Evolutionary conservation across 2,888 invertebrate genomes (phyloP).

Genomic region (Seira sanloemensis): DNA sequence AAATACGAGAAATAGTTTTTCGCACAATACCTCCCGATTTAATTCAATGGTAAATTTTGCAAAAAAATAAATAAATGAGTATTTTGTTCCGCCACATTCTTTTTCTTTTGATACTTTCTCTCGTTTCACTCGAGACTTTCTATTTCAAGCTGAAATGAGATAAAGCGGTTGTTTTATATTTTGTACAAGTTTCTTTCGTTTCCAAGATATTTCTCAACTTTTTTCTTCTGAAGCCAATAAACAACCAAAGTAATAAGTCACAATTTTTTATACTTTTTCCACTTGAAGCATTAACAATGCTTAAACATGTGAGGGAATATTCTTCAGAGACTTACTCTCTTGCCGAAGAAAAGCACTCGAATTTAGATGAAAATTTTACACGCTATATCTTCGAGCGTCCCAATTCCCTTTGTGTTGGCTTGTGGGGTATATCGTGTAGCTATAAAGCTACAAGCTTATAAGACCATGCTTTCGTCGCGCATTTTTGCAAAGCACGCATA

Average conservation of each 20-base stretch:
- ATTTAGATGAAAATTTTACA: neutral
- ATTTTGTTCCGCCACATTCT: neutral
- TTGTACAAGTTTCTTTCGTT: conserved; percentile 19
- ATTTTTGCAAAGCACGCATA: no score
- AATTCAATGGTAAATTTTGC: neutral
- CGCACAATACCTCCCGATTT: no score
- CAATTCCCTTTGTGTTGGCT: neutral
- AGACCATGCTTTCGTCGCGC: neutral
- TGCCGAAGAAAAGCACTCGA: neutral
- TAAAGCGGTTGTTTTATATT: conserved; percentile 19
- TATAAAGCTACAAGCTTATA: no score
- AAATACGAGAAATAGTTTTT: no score
- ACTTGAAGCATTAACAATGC: conserved; percentile 43
- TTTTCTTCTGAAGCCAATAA: conserved; percentile 38
- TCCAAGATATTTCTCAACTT: conserved; percentile 24
- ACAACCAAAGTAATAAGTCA: conserved; percentile 54
- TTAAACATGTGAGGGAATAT: conserved; percentile 26
- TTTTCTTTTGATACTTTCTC: conserved; percentile 5
- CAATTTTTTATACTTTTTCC: conserved; percentile 44
- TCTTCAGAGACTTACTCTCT: neutral
- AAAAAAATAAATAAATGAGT: neutral
- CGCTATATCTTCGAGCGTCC: neutral
- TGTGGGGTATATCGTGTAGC: neutral
- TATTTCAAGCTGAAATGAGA: conserved; percentile 7
- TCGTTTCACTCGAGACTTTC: no score